phyloP scores from a whole-genome alignment of 1,140 invertebrate species.

The Linepithema humile region DNA sequence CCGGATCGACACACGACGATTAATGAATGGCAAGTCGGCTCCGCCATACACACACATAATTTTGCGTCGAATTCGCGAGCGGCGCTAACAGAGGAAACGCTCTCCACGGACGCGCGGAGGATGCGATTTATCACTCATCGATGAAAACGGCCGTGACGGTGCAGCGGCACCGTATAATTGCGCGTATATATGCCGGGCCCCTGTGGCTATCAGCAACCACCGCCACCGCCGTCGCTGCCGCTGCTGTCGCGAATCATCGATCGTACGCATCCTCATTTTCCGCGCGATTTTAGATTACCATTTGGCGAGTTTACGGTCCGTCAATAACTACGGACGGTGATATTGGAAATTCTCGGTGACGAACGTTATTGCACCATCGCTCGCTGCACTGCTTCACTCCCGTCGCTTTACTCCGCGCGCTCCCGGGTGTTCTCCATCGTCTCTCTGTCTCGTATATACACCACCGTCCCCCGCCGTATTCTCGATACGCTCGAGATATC shows the following conservation, averaged over 20 bases:
- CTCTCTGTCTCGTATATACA: background rate
- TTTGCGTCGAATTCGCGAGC: conserved; percentile 38
- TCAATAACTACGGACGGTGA: conserved; percentile 62
- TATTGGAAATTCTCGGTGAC: conserved; percentile 59
- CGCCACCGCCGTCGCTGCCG: background rate
- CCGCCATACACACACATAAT: conserved; percentile 58
- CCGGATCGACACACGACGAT: conserved; percentile 43
- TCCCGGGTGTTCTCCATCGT: background rate
- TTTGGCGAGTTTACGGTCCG: conserved; percentile 67
- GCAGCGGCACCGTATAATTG: conserved; percentile 62
- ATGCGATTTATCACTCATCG: conserved; percentile 66
- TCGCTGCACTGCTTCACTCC: background rate
- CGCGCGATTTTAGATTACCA: conserved; percentile 70
- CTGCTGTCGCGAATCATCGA: conserved; percentile 53
- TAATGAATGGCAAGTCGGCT: conserved; percentile 62
- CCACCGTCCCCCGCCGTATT: background rate
- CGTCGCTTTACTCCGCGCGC: background rate
- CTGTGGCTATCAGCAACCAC: conserved; percentile 47
- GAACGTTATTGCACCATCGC: conserved; percentile 45
- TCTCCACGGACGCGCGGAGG: conserved; percentile 25
- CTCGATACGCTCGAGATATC: conserved; percentile 31
- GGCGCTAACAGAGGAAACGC: background rate
- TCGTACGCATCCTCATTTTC: conserved; percentile 68
- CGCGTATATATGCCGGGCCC: conserved; percentile 51
- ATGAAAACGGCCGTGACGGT: conserved; percentile 64